Base-by-base conservation (phyloP, 2,888 invertebrate genomes). In the Lymantria monacha region DNA sequence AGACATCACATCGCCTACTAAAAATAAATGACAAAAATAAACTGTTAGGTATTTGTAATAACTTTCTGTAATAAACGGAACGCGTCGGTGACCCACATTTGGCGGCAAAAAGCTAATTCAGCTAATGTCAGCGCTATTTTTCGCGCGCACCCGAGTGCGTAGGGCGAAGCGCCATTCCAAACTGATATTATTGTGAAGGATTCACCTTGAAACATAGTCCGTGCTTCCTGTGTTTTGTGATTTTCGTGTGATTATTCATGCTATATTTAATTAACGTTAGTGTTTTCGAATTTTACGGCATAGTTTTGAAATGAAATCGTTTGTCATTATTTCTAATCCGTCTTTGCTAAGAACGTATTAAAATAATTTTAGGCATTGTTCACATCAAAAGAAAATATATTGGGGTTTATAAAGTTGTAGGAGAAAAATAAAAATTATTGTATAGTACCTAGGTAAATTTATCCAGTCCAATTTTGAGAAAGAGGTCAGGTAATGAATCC, bases 71-170 rank as follows among this genome's bases (percentile, higher is more conserved):
- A 60, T 63, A 76, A 70, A 61, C 78, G 68, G 71, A 61, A 43
- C 54, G 42, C 51, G 53, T 53, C 54, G 59, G 55, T 73, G 84
- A 79, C 85, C 83, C 73, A 85, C 62, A 76, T 81, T 75, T 78
- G 74, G 82, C 81, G 84, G n/a, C n/a, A 74, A 74, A 77, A 81
- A 80, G 77, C 72, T 74, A 82, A 81, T 84, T 86, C 79, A 80
- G 78, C 70, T 74, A 82, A 81, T 85, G 86, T 79, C 82, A 81
- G 75, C 41, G 63, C 77, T 83, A 84, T 85, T 82, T 84, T 80
- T 74, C 75, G 79, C 81, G 77, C 74, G 72, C 75, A 70, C 67
- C 64, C 70, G 63, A 55, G 62, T 53, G 67, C 60, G 69, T 67
- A 55, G 61, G 61, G 60, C 70, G 65, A 56, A 63, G 63, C 52